Evolutionary conservation across 2,888 invertebrate genomes (phyloP).

Genomic region (Oxyscelio sp.): DNA sequence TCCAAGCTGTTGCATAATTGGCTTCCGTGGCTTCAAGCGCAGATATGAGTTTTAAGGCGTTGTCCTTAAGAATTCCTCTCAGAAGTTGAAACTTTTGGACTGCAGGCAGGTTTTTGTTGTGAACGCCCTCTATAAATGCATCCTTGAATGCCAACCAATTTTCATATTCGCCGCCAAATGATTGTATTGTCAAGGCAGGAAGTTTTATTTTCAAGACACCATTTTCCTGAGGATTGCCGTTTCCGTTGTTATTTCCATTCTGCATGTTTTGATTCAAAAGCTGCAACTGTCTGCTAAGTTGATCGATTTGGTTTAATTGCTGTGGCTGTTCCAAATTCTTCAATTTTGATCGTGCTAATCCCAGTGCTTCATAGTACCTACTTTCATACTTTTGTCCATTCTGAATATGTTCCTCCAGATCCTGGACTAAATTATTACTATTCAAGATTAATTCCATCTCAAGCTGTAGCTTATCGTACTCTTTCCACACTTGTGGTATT

Average conservation of each 20-base stretch:
- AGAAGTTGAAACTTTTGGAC: neutral
- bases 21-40: neutral
- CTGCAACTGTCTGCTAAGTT: neutral
- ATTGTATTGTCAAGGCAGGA: neutral
- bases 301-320: too few species aligned
- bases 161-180: too few species aligned
- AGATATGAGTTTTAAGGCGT: neutral
- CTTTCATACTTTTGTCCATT: constrained; percentile 17
- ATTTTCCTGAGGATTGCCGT: too few species aligned
- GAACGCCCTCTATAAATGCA: neutral
- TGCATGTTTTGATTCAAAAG: too few species aligned
- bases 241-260: neutral
- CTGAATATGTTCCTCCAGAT: neutral
- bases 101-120: neutral
- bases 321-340: too few species aligned
- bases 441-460: too few species aligned
- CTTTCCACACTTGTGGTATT: too few species aligned
- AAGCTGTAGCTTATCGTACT: too few species aligned
- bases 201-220: neutral
- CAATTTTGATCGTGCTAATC: neutral
- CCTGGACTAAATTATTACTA: too few species aligned
- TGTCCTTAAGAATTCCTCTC: neutral
- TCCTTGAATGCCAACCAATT: neutral
- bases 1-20: neutral
- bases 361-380: constrained; percentile 7